These are phyloP conservation scores for Arrhopalites spinosus DNA, from an alignment of 2,888 invertebrate genomes.

Conservation along the genomic window DNA sequence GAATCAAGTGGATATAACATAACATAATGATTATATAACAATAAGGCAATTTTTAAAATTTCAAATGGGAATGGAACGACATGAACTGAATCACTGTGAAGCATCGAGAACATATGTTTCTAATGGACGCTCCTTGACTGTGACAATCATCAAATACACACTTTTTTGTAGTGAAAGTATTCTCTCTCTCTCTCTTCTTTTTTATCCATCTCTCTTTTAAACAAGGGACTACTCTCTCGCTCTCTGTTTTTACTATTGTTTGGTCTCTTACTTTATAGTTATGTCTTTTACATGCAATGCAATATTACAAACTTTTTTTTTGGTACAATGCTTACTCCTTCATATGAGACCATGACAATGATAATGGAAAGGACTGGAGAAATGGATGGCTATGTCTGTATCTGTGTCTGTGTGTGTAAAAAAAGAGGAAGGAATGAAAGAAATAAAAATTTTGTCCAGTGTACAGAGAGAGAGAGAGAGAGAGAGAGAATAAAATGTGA, in stretches of 20 bases:
- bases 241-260: background rate
- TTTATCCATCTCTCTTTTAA: background rate
- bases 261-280: background rate
- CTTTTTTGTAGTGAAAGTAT: slow-evolving; percentile 15
- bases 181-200: background rate
- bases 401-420: too few species aligned
- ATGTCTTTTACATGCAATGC: too few species aligned
- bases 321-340: too few species aligned
- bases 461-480: background rate
- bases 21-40: too few species aligned
- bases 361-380: too few species aligned
- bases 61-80: background rate
- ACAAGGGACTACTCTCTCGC: too few species aligned
- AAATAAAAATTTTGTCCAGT: background rate
- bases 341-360: too few species aligned
- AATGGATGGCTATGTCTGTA: too few species aligned
- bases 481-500: background rate
- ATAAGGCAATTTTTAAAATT: background rate
- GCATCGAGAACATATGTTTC: slow-evolving; percentile 24
- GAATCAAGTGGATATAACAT: too few species aligned
- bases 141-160: slow-evolving; percentile 18
- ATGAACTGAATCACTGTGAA: background rate
- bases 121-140: slow-evolving; percentile 25
- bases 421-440: background rate
- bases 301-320: too few species aligned